Base-by-base conservation (phyloP, 2,113 vertebrate species). In the Ceratotherium simum region DNA sequence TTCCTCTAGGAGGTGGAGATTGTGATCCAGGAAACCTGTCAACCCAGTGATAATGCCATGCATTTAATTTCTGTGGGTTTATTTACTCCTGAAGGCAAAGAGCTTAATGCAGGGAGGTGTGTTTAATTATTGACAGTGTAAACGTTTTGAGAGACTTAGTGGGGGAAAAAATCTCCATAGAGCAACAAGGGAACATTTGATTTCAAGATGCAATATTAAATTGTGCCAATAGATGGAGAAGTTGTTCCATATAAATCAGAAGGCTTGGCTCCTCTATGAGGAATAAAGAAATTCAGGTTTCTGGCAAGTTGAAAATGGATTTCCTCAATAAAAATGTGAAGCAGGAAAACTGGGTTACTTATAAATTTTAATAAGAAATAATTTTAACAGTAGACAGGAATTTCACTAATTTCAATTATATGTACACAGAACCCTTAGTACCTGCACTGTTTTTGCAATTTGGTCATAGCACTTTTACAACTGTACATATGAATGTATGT, bases 151-250 rank as follows among this genome's bases (percentile, higher is more conserved):
- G 73, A 97, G 64, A 97, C 89, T 82, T 92, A 51, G 5, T 25
- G 65, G 14, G 8, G 17, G 27, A 3, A 87, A 78, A 84, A 23
- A 60, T 42, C n/a, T 93, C 39, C 54, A 31, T 54, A 97, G 96
- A 96, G 25, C 95, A 93, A 81, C 3, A 7, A 13, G 79, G 54
- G 48, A 89, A 33, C 16, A 73, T 81, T 96, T 97, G 91, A 95
- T 83, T 96, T 75, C 25, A 60, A 3, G 70, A 58, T 62, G 98
- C 96, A 98, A 75, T 64, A n/a, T 95, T 96, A 80, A 56, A 67
- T 96, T 42, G 18, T 70, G 39, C 98, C 98, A 97, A 94, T 98
- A 99, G 99, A 95, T 98, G 99, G 98, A 69, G 97, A 91, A 97
- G 4, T 98, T 98, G 98, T 97, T 98, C 96, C 97, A 96, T 0